These are phyloP conservation scores for Peromyscus californicus DNA, from an alignment of 2,113 vertebrate genomes.

Conservation along the genomic window DNA sequence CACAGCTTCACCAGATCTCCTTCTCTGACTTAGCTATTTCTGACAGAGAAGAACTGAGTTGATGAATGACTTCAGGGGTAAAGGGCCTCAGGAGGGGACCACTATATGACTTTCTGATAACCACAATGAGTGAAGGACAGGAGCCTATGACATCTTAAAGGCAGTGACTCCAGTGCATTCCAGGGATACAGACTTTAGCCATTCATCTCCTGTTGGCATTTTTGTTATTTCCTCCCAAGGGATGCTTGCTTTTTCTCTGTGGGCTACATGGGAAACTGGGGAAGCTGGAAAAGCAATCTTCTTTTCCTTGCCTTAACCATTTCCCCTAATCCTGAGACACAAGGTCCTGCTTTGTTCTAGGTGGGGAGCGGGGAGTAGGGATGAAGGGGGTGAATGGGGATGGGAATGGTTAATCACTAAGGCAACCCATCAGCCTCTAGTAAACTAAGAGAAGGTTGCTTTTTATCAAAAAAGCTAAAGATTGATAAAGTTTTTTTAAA, in stretches of 20 bases:
- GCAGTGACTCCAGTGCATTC: neutral
- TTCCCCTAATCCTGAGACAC: constrained; percentile 76
- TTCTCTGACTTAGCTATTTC: constrained; percentile 36
- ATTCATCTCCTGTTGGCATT: constrained; percentile 77
- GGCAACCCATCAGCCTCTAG: neutral
- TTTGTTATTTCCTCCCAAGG: constrained; percentile 83
- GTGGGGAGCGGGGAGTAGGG: neutral
- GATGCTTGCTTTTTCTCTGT: constrained; percentile 69
- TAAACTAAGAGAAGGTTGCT: constrained; percentile 60
- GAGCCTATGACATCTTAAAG: neutral
- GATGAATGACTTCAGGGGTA: constrained; percentile 21
- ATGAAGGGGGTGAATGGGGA: neutral
- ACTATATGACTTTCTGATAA: constrained; percentile 42
- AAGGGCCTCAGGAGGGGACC: neutral
- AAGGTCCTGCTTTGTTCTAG: constrained; percentile 74
- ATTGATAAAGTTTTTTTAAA: constrained; percentile 14
- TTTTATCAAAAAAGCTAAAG: constrained; percentile 49
- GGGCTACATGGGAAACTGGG: constrained; percentile 71
- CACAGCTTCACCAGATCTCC: neutral
- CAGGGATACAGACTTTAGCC: constrained; percentile 41
- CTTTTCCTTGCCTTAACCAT: constrained; percentile 81
- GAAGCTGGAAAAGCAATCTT: constrained; percentile 82
- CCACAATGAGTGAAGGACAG: neutral
- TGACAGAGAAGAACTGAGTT: constrained; percentile 41
- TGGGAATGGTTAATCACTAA: neutral